Conservation (phyloP, 2,797 vertebrate genomes). For the Sibirionetta formosa region DNA sequence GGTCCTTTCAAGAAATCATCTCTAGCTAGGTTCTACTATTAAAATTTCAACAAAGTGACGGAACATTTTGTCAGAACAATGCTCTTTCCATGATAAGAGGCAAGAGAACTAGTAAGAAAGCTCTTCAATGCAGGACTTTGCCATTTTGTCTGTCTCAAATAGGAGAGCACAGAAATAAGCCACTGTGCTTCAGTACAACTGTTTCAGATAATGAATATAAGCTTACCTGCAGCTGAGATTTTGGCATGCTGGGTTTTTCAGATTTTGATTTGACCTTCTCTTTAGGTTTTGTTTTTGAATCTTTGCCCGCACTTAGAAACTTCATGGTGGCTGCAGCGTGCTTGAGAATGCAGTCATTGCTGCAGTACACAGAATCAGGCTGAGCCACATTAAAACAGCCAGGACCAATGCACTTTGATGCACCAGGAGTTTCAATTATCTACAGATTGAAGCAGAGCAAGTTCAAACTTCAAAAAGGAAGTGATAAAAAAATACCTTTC, state of each 20-base stretch:
- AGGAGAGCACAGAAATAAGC: neutral
- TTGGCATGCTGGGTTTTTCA: conserved; percentile 81
- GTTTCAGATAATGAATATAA: neutral
- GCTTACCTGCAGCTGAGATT: conserved; percentile 86
- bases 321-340: conserved; percentile 95
- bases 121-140: neutral
- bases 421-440: conserved; percentile 79
- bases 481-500: neutral
- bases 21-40: neutral
- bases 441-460: neutral
- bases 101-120: neutral
- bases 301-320: conserved; percentile 88
- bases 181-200: neutral
- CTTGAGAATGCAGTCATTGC: conserved; percentile 94
- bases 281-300: conserved; percentile 83
- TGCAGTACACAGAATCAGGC: conserved; percentile 95
- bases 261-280: conserved; percentile 86
- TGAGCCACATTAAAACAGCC: conserved; percentile 89
- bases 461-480: neutral
- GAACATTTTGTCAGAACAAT: neutral
- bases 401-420: conserved; percentile 91
- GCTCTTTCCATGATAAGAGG: neutral
- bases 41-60: rapidly evolving
- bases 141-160: neutral
- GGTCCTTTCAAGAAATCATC: neutral